Evolutionary conservation across 2,113 vertebrate species (phyloP).

Genomic region (Dryoscopus gambensis): DNA sequence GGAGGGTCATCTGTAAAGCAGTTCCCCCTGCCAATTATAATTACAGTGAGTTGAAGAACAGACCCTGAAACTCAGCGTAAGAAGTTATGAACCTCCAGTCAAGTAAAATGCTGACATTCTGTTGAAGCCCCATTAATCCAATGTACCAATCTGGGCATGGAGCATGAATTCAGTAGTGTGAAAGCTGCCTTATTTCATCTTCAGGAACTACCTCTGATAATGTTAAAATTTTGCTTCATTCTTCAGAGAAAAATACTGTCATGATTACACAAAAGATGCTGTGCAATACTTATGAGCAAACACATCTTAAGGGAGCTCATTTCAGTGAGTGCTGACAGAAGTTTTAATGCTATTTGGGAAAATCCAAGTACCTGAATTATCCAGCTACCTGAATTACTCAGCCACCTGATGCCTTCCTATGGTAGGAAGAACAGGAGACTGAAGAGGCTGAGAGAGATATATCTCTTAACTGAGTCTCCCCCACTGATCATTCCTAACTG

Average conservation of each 20-base stretch:
- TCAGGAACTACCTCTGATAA: not conserved
- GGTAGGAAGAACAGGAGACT: not conserved
- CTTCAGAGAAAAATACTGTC: not conserved
- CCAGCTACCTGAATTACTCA: not conserved
- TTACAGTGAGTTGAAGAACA: slow-evolving; percentile 15
- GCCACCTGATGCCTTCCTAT: not conserved
- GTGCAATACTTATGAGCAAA: not conserved
- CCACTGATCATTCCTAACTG: not conserved
- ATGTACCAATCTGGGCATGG: not conserved
- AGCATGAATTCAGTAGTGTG: not conserved
- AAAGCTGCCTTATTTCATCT: slow-evolving; percentile 5
- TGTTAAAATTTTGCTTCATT: not conserved
- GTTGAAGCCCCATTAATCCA: slow-evolving; percentile 22
- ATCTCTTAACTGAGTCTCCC: not conserved
- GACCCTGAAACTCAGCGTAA: not conserved
- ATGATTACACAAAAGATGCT: not conserved
- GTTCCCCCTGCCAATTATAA: slow-evolving; percentile 12
- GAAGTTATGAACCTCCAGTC: slow-evolving; percentile 17
- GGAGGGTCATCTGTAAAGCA: slow-evolving; percentile 11
- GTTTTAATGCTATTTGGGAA: not conserved
- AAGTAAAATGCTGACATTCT: slow-evolving; percentile 1
- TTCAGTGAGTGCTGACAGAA: not conserved
- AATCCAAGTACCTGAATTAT: not conserved
- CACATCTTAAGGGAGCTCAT: not conserved
- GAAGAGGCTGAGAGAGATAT: not conserved